Conservation (phyloP, 2,797 vertebrate genomes). For the Parauchenoglanis ngamensis region DNA sequence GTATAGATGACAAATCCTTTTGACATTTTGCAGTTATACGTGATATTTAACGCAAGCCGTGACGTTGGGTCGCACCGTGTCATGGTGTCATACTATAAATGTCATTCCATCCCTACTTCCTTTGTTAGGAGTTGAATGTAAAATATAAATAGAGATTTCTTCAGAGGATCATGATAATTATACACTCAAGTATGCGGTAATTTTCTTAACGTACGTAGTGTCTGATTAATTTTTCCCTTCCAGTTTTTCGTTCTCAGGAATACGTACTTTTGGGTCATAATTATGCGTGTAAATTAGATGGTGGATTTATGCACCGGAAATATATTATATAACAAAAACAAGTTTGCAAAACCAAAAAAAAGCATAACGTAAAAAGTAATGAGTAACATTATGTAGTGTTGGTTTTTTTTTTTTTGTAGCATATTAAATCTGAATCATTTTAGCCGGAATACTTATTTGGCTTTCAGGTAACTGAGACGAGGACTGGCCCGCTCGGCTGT, state of each 20-base stretch:
- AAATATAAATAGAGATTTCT: not conserved
- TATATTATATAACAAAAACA: not conserved
- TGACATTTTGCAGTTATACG: not conserved
- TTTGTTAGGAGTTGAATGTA: not conserved
- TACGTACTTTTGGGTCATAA: too few species aligned
- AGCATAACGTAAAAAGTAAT: not conserved
- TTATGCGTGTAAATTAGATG: not conserved
- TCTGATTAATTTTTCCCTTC: too few species aligned
- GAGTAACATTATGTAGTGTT: too few species aligned
- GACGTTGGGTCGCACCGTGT: not conserved
- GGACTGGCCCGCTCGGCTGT: constrained; percentile 95
- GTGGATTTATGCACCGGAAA: not conserved
- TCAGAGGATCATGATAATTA: too few species aligned
- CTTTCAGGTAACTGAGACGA: constrained; percentile 91
- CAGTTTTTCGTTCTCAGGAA: too few species aligned
- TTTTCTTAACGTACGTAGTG: too few species aligned
- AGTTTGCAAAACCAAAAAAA: not conserved
- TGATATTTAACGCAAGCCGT: not conserved
- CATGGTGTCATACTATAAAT: not conserved
- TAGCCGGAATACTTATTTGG: not conserved
- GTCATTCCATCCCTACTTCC: not conserved
- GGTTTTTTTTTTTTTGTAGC: not conserved
- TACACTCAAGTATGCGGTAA: too few species aligned
- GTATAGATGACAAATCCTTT: not conserved
- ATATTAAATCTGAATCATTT: not conserved